These are phyloP conservation scores for Sebastes minor DNA, from an alignment of 2,797 vertebrate species.

Conservation along the genomic window DNA sequence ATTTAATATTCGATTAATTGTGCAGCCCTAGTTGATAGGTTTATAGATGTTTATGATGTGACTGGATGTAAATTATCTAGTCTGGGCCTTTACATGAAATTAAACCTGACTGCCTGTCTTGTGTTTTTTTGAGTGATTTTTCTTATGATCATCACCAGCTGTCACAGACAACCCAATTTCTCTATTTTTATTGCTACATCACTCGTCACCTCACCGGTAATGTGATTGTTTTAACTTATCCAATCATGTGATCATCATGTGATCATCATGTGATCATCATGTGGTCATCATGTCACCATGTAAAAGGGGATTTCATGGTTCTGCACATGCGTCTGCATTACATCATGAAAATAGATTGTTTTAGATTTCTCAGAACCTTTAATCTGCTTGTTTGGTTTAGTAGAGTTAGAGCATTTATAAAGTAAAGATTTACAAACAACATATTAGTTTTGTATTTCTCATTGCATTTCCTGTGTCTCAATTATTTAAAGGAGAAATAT, in stretches of 20 bases:
- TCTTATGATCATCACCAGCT: neutral
- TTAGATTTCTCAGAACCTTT: neutral
- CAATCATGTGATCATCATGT: constrained; percentile 25
- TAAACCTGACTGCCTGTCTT: neutral
- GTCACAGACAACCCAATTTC: neutral
- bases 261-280: neutral
- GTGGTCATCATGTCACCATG: neutral
- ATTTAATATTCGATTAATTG: too few species aligned
- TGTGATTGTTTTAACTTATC: neutral
- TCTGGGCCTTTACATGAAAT: neutral
- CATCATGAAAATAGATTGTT: neutral
- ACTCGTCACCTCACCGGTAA: neutral
- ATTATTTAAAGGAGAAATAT: neutral
- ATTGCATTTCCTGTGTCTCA: neutral
- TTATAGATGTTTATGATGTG: neutral
- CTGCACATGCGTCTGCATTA: neutral
- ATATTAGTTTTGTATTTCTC: neutral
- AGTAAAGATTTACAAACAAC: neutral
- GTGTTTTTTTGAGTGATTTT: neutral
- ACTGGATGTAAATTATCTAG: neutral
- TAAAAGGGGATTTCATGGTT: neutral
- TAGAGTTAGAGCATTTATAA: neutral
- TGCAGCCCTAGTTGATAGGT: too few species aligned
- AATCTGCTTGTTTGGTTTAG: neutral
- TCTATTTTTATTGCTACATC: neutral